phyloP scores from a whole-genome alignment of 1,140 invertebrate species.

The Wasmannia auropunctata region DNA sequence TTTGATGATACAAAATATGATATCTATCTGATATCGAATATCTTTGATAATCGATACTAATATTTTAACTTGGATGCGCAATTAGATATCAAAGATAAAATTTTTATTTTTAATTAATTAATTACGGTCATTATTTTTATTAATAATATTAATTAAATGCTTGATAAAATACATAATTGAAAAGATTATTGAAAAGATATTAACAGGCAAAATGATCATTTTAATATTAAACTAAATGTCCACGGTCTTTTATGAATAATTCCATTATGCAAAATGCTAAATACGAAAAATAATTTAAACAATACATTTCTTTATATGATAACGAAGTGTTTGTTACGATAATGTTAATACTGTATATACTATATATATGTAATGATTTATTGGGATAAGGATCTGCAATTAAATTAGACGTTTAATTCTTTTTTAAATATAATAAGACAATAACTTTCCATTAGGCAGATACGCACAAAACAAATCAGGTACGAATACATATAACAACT shows the following conservation, averaged over 20 bases:
- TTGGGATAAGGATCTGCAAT: neutral
- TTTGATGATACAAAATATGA: neutral
- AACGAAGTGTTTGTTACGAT: neutral
- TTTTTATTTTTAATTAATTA: neutral
- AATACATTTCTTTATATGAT: neutral
- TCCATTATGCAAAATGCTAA: neutral
- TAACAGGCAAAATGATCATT: neutral
- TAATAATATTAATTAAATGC: neutral
- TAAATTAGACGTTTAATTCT: slow-evolving; percentile 1
- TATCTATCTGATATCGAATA: neutral
- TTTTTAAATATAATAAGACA: neutral
- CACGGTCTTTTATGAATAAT: neutral
- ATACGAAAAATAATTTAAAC: neutral
- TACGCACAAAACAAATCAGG: neutral
- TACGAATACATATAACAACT: neutral
- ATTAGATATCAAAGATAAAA: neutral
- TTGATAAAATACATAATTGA: neutral
- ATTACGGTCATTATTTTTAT: neutral
- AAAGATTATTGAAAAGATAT: neutral
- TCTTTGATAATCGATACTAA: neutral
- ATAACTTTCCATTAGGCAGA: neutral
- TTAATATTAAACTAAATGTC: neutral
- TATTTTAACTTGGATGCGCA: neutral
- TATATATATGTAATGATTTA: neutral
- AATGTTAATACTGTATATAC: neutral